Evolutionary conservation across 2,797 vertebrate species (phyloP).

Genomic region (Heliangelus exortis): DNA sequence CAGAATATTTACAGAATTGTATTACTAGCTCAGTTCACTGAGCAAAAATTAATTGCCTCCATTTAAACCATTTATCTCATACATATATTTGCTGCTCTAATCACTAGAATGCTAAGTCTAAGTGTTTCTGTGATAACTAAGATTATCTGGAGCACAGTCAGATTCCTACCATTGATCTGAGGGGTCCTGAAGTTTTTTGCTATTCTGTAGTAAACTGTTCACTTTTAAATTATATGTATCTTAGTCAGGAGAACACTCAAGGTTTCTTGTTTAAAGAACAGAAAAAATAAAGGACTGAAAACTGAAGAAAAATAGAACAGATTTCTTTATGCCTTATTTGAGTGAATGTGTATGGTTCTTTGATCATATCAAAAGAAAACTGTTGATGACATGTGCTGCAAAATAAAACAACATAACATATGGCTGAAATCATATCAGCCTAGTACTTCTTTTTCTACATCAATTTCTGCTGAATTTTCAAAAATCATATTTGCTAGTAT

Average conservation of each 20-base stretch:
- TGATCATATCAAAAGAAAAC: slow-evolving; percentile 64
- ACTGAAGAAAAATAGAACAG: slow-evolving; percentile 45
- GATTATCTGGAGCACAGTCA: neutral
- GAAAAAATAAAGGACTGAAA: slow-evolving; percentile 24
- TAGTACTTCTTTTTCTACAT: slow-evolving; percentile 28
- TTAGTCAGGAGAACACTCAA: neutral
- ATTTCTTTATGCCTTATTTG: slow-evolving; percentile 70
- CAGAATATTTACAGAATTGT: neutral
- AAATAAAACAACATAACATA: slow-evolving; percentile 67
- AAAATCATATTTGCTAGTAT: slow-evolving; percentile 25
- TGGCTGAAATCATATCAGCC: slow-evolving; percentile 46
- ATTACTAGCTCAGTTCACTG: neutral
- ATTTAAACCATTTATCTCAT: neutral
- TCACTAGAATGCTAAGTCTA: neutral
- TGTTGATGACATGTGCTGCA: slow-evolving; percentile 64
- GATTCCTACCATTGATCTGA: neutral
- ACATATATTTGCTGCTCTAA: neutral
- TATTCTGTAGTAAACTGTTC: neutral
- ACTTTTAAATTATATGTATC: slow-evolving; percentile 36
- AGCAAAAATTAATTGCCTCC: neutral
- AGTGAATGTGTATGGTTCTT: slow-evolving; percentile 58
- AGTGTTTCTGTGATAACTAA: neutral
- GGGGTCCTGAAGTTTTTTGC: slow-evolving; percentile 1
- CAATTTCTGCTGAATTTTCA: slow-evolving; percentile 1
- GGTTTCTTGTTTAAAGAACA: slow-evolving; percentile 19